Base-by-base conservation (phyloP, 1,140 invertebrate species). In the Diprion similis region DNA sequence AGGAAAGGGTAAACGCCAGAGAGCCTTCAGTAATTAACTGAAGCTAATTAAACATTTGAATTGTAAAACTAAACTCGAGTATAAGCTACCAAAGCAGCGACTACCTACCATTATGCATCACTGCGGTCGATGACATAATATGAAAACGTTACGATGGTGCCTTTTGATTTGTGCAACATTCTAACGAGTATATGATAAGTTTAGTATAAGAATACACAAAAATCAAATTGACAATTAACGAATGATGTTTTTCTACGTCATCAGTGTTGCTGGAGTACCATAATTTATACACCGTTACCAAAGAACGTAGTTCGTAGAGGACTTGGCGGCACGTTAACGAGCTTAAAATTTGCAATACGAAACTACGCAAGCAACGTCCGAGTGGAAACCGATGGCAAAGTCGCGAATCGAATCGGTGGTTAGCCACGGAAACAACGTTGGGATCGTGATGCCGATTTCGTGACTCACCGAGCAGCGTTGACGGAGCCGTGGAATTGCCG, bases 51-150 rank as follows among this genome's bases (percentile, higher is more conserved):
- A 9, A 59, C 11, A 59, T 59, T 59, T 59, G n/a, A 59, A 59
- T 59, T 59, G 51, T 59, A 59, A 59, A 59, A 59, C 51, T 59
- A 59, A 59, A 17, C 51, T 17, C 51, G 51, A 59, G 51, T 59
- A 59, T 13, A 59, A 37, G 51, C 51, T 15, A 59, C 11, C n/a
- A 13, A 17, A 59, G 51, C 51, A 17, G 11, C 51, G n/a, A 59
- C 4, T 59, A 59, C 24, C 24, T 4, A 37, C 51, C 51, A 59
- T 17, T 59, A 13, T 59, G 51, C 51, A 59, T 59, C 51, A 9
- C 24, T 37, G 24, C 24, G 24, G 24, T 37, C 6, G 24, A 37
- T 37, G 24, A 37, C 24, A 37, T 37, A 37, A 37, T 37, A 37
- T 37, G 24, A 37, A 37, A 37, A 37, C 24, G 24, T 37, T 37